Evolutionary conservation across 2,888 invertebrate species (phyloP).

Genomic region (Anodontia alba): DNA sequence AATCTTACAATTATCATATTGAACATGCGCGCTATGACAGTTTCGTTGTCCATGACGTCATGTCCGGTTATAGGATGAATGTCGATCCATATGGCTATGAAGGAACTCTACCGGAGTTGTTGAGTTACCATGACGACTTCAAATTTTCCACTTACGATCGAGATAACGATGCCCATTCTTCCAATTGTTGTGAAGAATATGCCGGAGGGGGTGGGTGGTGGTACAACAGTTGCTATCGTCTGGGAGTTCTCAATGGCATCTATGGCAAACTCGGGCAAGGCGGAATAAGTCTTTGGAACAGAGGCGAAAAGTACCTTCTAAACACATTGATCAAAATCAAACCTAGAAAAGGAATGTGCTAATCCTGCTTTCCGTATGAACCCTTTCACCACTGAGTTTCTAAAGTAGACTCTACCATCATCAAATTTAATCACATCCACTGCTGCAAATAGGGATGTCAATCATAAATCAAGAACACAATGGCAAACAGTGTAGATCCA

Average conservation of each 20-base stretch:
- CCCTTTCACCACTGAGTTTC: too few relatives aligned
- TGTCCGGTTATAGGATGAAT: conserved; percentile 90
- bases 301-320: conserved; percentile 1
- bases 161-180: conserved; percentile 89
- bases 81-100: conserved; percentile 90
- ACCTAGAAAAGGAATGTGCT: conserved; percentile 30
- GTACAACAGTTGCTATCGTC: conserved; percentile 40
- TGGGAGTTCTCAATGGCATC: conserved; percentile 40
- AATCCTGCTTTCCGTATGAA: too few relatives aligned
- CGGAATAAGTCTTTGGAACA: conserved; percentile 33
- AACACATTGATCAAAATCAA: conserved; percentile 32
- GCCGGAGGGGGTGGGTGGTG: conserved; percentile 49
- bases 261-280: conserved; percentile 23
- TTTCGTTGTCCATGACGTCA: conserved; percentile 89
- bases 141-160: conserved; percentile 95
- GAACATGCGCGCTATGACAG: conserved; percentile 90
- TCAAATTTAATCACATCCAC: too few relatives aligned
- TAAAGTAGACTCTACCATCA: too few relatives aligned
- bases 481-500: too few relatives aligned
- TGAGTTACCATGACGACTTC: conserved; percentile 95
- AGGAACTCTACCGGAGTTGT: conserved; percentile 94
- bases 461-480: too few relatives aligned
- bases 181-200: conserved; percentile 5
- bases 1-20: conserved; percentile 94
- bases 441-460: too few relatives aligned